Conservation (phyloP, 2,113 vertebrate species). For the Cyprinodon tularosa region DNA sequence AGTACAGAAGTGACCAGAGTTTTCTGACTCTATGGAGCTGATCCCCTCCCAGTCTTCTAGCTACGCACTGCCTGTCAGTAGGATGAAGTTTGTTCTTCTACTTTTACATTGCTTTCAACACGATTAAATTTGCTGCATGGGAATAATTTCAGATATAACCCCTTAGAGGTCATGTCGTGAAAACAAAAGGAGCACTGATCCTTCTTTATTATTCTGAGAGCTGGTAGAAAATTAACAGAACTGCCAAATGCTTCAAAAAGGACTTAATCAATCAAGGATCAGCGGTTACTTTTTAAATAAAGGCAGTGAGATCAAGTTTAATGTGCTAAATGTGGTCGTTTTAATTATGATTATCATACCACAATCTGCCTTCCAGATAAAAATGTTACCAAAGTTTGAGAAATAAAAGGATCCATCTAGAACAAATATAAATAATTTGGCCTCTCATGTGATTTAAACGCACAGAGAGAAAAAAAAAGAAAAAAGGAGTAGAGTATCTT, state of each 20-base stretch:
- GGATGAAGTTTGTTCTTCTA: no score
- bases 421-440: constrained; percentile 56
- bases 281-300: background rate
- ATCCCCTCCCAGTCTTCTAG: no score
- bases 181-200: background rate
- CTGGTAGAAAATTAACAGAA: background rate
- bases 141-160: no score
- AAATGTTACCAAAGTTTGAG: constrained; percentile 46
- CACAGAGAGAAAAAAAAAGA: background rate
- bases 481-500: background rate
- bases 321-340: background rate
- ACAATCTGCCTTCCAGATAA: background rate
- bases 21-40: no score
- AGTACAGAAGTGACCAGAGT: no score
- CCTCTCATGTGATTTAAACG: constrained; percentile 15
- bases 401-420: constrained; percentile 56
- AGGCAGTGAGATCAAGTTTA: background rate
- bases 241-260: no score
- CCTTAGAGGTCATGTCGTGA: no score
- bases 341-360: background rate
- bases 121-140: background rate
- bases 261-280: background rate
- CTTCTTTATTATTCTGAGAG: background rate
- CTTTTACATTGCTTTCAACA: background rate
- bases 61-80: no score